Conservation (phyloP, 2,113 vertebrate genomes). For the Petrocephalus zakoni region DNA sequence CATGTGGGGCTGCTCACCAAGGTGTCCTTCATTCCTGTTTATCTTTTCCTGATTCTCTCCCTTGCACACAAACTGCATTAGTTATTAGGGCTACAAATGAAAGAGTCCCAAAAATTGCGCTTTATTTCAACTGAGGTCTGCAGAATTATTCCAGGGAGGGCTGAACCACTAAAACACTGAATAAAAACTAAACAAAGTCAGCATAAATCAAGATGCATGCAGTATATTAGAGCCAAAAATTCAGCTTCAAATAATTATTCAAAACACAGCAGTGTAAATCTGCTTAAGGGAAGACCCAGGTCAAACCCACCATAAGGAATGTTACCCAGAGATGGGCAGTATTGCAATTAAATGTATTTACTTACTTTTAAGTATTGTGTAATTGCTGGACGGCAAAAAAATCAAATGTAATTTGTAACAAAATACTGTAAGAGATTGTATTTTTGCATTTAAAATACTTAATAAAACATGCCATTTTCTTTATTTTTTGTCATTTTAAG, state of each 20-base stretch:
- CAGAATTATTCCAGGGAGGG: neutral
- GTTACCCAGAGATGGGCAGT: neutral
- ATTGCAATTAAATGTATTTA: too few relatives aligned
- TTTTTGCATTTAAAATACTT: too few relatives aligned
- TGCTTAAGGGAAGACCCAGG: neutral
- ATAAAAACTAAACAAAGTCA: neutral
- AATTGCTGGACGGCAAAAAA: too few relatives aligned
- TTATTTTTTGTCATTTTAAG: too few relatives aligned
- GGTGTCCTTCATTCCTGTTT: neutral
- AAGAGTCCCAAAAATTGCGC: neutral
- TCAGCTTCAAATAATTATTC: neutral
- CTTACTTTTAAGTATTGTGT: too few relatives aligned
- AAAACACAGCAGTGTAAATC: neutral
- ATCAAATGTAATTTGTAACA: too few relatives aligned
- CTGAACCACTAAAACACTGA: neutral
- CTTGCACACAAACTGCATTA: neutral
- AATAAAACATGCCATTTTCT: too few relatives aligned
- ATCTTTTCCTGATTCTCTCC: neutral
- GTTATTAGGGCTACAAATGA: neutral
- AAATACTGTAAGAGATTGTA: too few relatives aligned
- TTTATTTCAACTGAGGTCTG: neutral
- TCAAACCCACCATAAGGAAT: neutral
- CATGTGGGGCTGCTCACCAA: neutral
- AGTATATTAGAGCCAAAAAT: neutral
- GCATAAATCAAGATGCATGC: neutral